Conservation (phyloP, 1,140 invertebrate genomes). For the Zaprionus camerounensis region DNA sequence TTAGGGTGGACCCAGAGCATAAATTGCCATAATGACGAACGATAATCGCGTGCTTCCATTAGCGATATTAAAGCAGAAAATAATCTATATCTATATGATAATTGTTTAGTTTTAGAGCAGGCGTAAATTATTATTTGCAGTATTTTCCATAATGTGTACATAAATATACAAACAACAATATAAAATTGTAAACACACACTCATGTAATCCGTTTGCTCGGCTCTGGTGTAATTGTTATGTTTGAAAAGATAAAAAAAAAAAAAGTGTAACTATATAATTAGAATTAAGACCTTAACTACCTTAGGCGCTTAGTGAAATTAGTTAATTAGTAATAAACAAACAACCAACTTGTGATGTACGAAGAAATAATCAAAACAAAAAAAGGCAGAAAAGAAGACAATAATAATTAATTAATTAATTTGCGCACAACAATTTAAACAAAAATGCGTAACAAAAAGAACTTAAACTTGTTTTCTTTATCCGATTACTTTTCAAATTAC, state of each 20-base stretch:
- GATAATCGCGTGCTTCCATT: conserved; percentile 79
- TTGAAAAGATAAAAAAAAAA: conserved; percentile 34
- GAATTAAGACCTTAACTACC: conserved; percentile 15
- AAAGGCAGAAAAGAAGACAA: conserved; percentile 65
- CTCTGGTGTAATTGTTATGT: conserved; percentile 72
- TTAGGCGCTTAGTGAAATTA: conserved; percentile 44
- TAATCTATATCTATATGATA: conserved; percentile 44
- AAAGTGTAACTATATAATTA: conserved; percentile 16
- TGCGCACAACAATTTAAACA: conserved; percentile 17
- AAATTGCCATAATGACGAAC: conserved; percentile 68
- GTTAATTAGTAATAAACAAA: conserved; percentile 69
- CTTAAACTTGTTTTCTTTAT: conserved; percentile 2
- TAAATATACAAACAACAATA: conserved; percentile 30
- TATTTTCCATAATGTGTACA: conserved; percentile 59
- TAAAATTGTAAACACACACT: conserved; percentile 42
- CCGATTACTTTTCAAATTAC: not conserved
- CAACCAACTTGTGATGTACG: conserved; percentile 76
- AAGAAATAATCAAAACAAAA: conserved; percentile 54
- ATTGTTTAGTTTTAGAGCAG: conserved; percentile 66
- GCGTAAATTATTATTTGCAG: conserved; percentile 79
- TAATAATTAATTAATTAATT: conserved; percentile 16
- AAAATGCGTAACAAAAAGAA: conserved; percentile 8
- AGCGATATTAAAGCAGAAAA: conserved; percentile 68
- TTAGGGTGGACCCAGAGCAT: conserved; percentile 49
- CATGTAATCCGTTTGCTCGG: conserved; percentile 37